Base-by-base conservation (phyloP, 2,888 invertebrate genomes). In the Nysson spinosus region DNA sequence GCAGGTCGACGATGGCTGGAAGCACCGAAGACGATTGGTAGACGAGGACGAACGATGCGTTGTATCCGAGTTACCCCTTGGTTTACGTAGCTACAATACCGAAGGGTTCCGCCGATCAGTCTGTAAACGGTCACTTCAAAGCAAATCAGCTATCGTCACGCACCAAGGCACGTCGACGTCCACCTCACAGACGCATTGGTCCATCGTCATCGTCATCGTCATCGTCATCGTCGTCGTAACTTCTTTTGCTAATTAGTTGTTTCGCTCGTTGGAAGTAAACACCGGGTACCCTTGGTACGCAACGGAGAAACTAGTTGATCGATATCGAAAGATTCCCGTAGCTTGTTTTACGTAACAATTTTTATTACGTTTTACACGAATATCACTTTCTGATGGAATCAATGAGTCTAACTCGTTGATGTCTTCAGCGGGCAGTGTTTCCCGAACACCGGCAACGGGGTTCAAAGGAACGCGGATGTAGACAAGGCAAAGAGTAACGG, bases 71-170 rank as follows among this genome's bases (percentile, higher is more conserved):
- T 32, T 34, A 20, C 28, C 42, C 34, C 40, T 56, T 35, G 57
- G 40, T 52, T 70, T 52, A 47, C 42, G 44, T 46, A 22, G 55
- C 35, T 56, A 57, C 60, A 66, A 55, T 61, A 55, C 32, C 39
- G 9, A 56, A 51, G 58, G 62, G 61, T 63, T 44, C 47, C 26
- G 44, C 35, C 55, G 62, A 57, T 68, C 68, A 46, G 43, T 24
- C 55, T 56, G 63, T 68, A 72, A 68, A 67, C 68, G 71, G 65
- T 66, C 70, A 57, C 70, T 77, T 77, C 77, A 77, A 77, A 77
- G 77, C 65, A 54, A 77, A 70, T 67, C 63, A 58, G 67, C 57
- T 57, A 65, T 76, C 62, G 69, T 69, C 66, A 68, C 68, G 73
- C 69, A 72, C 72, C 66, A 73, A 14, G 47, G 73, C 71, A 43